Percentiles rank a stretch among this genome's conserved stretches.
Conservation (phyloP, 2,888 invertebrate genomes). For the Athalia cordata region DNA sequence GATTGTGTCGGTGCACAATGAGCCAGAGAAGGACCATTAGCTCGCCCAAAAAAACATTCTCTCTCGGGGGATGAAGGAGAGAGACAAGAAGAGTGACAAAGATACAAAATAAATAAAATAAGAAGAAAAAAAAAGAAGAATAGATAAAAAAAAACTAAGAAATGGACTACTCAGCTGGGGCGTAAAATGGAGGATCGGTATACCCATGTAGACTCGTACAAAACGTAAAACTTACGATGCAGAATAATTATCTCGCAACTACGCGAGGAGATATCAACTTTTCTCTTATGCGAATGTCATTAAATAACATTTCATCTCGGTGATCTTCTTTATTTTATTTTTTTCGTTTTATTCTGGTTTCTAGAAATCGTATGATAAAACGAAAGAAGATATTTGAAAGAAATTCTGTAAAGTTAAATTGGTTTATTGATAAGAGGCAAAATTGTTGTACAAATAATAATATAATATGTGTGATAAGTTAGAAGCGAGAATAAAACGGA, state of each 20-base stretch:
- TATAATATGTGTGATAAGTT: too few relatives aligned
- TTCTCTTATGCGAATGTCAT: not conserved
- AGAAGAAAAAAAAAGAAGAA: not conserved
- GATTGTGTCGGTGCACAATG: constrained; percentile 38
- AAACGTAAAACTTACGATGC: too few relatives aligned
- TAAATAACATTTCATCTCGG: not conserved
- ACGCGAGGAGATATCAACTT: not conserved
- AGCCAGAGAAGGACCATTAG: constrained; percentile 46
- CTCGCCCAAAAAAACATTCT: constrained; percentile 50
- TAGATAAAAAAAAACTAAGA: not conserved
- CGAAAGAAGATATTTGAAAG: too few relatives aligned
- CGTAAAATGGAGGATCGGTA: not conserved
- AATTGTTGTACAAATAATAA: too few relatives aligned
- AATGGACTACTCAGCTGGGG: not conserved
- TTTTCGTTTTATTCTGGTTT: too few relatives aligned
- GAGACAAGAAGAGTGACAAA: not conserved
- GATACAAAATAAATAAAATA: not conserved
- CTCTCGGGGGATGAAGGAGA: constrained; percentile 44
- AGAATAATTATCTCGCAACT: constrained; percentile 36
- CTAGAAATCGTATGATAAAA: too few relatives aligned
- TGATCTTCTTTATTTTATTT: too few relatives aligned
- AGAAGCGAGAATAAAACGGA: not conserved
- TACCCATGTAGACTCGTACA: too few relatives aligned
- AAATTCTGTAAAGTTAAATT: too few relatives aligned
- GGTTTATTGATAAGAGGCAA: too few relatives aligned